Conservation (phyloP, 2,797 vertebrate species). For the Luscinia luscinia region DNA sequence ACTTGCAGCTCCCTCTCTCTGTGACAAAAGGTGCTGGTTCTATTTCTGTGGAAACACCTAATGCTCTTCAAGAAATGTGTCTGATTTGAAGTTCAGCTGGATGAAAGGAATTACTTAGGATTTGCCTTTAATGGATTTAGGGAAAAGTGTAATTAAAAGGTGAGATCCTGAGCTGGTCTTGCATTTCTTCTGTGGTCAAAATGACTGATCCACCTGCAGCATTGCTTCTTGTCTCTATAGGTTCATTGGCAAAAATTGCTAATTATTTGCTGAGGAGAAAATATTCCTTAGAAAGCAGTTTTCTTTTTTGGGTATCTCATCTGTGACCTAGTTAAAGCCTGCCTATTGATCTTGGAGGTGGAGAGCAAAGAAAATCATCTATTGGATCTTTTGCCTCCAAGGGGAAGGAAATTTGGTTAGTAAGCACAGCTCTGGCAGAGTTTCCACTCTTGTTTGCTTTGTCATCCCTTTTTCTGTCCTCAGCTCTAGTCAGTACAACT, state of each 20-base stretch:
- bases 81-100: background rate
- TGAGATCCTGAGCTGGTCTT: background rate
- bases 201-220: background rate
- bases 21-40: background rate
- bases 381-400: background rate
- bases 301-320: background rate
- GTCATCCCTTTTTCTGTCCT: background rate
- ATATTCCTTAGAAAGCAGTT: constrained; percentile 36
- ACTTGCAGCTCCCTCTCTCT: background rate
- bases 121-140: background rate
- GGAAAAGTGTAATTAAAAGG: background rate
- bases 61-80: background rate
- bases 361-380: background rate
- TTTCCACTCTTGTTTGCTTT: constrained; percentile 3
- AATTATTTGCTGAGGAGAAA: constrained; percentile 8
- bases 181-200: background rate
- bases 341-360: background rate
- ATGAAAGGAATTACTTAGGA: background rate
- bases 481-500: background rate
- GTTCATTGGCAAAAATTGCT: background rate
- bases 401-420: background rate
- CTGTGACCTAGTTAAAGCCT: constrained; percentile 29
- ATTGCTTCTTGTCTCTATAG: background rate
- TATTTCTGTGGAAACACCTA: background rate
- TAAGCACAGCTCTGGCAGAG: background rate